Percentiles rank a stretch among this genome's conserved stretches.
These are phyloP conservation scores for Serripes groenlandicus DNA, from an alignment of 2,888 invertebrate species.

Conservation along the genomic window DNA sequence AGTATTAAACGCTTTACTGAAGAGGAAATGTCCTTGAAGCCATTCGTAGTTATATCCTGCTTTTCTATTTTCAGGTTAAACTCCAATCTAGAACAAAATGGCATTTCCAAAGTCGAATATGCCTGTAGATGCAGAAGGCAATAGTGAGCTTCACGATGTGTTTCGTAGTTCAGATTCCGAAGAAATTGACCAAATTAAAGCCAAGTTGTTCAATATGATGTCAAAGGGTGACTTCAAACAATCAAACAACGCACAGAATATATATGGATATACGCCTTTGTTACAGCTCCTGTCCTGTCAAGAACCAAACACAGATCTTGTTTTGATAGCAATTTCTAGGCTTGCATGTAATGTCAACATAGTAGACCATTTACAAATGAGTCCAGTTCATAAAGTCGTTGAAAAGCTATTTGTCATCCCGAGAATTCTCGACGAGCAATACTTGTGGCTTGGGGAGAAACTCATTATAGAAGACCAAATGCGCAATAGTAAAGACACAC, in stretches of 20 bases:
- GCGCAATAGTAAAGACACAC: too few species aligned
- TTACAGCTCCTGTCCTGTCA: constrained; percentile 16
- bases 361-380: constrained; percentile 20
- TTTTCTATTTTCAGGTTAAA: too few species aligned
- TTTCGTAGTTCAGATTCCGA: not conserved
- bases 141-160: not conserved
- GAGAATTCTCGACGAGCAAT: too few species aligned
- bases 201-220: too few species aligned
- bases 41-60: too few species aligned
- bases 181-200: not conserved
- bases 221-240: not conserved
- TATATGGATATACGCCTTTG: constrained; percentile 40
- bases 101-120: too few species aligned
- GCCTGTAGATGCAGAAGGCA: constrained; percentile 1
- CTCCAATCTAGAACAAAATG: too few species aligned
- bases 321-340: not conserved
- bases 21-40: too few species aligned
- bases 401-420: not conserved
- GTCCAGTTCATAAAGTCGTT: constrained; percentile 17
- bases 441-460: too few species aligned
- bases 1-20: too few species aligned
- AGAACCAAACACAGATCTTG: not conserved
- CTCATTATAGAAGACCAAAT: not conserved
- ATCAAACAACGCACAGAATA: constrained; percentile 8
- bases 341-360: constrained; percentile 25